A percentile compares a stretch with the other conserved stretches of the same genome.
Conservation (phyloP, 2,113 vertebrate species). For the Axis porcinus region DNA sequence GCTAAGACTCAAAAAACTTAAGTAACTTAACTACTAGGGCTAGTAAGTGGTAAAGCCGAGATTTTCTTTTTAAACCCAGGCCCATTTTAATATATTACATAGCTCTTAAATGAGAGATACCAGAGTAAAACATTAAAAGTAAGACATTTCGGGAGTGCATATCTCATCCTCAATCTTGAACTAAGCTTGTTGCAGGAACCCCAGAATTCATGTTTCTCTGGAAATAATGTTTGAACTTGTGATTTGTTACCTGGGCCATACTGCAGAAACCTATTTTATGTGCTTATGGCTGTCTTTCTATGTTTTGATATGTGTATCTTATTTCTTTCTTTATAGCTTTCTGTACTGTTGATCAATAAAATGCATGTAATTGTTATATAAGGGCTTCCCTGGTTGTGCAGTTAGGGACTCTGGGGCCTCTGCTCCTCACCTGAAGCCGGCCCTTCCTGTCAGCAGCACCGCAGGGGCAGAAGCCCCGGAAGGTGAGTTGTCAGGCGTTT, state of each 20-base stretch:
- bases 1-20: background rate
- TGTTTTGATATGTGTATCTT: background rate
- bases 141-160: background rate
- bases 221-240: conserved; percentile 6
- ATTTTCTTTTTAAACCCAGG: background rate
- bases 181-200: background rate
- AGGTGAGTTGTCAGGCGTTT: accelerated
- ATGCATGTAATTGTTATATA: background rate
- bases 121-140: background rate
- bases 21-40: background rate
- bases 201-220: background rate
- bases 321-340: background rate
- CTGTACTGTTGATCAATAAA: background rate
- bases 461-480: accelerated
- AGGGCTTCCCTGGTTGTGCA: background rate
- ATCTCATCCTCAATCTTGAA: background rate
- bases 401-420: background rate
- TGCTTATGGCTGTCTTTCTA: background rate
- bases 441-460: accelerated
- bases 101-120: background rate
- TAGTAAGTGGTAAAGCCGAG: background rate
- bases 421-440: too few relatives aligned
- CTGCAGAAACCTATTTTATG: background rate
- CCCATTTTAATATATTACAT: background rate
- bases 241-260: background rate